These are phyloP conservation scores for Chesias legatella DNA, from an alignment of 2,888 invertebrate species.

Conservation along the genomic window DNA sequence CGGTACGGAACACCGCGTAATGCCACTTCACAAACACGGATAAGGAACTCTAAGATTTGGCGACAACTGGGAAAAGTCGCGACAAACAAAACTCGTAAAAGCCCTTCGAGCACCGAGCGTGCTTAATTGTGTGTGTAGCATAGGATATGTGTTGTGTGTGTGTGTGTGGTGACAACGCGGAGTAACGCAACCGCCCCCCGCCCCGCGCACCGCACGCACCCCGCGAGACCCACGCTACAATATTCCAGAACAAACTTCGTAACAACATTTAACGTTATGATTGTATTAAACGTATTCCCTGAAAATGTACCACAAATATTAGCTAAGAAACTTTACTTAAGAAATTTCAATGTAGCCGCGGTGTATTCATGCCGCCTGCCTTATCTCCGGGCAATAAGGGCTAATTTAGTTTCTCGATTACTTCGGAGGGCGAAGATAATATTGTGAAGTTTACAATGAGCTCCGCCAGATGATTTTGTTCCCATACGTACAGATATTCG, in stretches of 20 bases:
- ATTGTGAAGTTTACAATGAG: conserved; percentile 42
- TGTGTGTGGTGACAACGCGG: conserved; percentile 23
- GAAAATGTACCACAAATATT: conserved; percentile 63
- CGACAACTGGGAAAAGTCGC: conserved; percentile 16
- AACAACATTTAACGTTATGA: conserved; percentile 62
- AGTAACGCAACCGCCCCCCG: conserved; percentile 13
- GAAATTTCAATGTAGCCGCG: conserved; percentile 36
- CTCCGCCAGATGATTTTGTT: conserved; percentile 51
- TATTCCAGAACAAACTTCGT: conserved; percentile 40
- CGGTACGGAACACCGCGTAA: background rate
- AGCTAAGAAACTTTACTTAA: conserved; percentile 57
- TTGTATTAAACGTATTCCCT: conserved; percentile 61
- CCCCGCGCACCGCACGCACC: conserved; percentile 16
- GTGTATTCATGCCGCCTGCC: conserved; percentile 13
- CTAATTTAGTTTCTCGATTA: conserved; percentile 24
- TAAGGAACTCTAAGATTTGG: conserved; percentile 18
- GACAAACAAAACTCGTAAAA: conserved; percentile 25
- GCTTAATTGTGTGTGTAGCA: conserved; percentile 27
- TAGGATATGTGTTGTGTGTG: too few species aligned
- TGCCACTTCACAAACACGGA: conserved; percentile 14
- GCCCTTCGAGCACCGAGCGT: conserved; percentile 17
- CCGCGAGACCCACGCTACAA: conserved; percentile 7
- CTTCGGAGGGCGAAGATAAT: conserved; percentile 22
- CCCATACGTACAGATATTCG: conserved; percentile 49
- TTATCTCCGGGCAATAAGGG: conserved; percentile 35